A percentile compares a stretch with the other conserved stretches of the same genome.
phyloP scores from a whole-genome alignment of 1,140 invertebrate genomes.

The Lamellibrachia luymesi region DNA sequence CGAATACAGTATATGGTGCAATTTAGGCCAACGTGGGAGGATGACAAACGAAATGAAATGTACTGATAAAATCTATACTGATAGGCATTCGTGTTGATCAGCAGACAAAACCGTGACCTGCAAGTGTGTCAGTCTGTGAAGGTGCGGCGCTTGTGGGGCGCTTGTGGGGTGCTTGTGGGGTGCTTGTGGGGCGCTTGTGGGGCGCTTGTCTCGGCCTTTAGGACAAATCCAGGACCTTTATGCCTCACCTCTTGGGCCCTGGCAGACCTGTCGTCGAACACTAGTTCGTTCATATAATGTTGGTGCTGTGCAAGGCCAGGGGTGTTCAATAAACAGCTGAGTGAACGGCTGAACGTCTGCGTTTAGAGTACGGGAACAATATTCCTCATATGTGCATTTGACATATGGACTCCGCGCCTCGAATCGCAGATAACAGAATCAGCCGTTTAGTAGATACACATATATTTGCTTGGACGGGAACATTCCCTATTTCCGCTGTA shows the following conservation, averaged over 20 bases:
- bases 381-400: not conserved
- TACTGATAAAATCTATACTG: not conserved
- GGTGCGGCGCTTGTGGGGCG: not conserved
- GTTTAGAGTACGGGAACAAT: not conserved
- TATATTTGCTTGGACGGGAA: too few relatives aligned
- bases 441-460: too few relatives aligned
- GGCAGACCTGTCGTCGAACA: not conserved
- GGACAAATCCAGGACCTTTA: not conserved
- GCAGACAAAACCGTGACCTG: not conserved
- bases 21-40: not conserved
- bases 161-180: not conserved
- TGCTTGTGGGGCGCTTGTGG: not conserved
- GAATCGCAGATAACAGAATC: too few relatives aligned
- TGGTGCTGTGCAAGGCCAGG: not conserved
- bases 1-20: not conserved
- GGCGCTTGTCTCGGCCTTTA: not conserved
- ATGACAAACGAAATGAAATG: not conserved
- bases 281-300: not conserved
- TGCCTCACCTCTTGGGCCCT: not conserved
- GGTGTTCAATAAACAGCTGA: not conserved
- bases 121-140: not conserved
- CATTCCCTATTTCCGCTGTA: too few relatives aligned
- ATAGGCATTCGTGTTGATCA: not conserved
- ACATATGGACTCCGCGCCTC: not conserved
- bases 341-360: not conserved